A percentile compares a stretch with the other conserved stretches of the same genome.
These are phyloP conservation scores for Limenitis camilla DNA, from an alignment of 2,888 invertebrate genomes.

Conservation along the genomic window DNA sequence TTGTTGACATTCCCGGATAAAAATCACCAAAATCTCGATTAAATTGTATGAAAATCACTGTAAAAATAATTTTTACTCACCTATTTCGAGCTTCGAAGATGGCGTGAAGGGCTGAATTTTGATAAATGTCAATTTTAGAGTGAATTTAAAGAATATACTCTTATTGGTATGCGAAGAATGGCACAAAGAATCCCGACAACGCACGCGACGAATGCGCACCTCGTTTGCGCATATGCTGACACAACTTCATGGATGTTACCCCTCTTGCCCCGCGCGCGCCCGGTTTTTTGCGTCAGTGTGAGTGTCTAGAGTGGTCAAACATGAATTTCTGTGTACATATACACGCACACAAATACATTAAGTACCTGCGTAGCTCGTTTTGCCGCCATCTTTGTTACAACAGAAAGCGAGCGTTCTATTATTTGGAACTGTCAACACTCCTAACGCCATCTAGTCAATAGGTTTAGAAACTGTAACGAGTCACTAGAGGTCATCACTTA, in stretches of 20 bases:
- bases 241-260: conserved; percentile 76
- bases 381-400: conserved; percentile 68
- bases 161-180: conserved; percentile 96
- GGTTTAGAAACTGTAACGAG: background rate
- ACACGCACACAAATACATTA: conserved; percentile 54
- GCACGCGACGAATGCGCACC: conserved; percentile 89
- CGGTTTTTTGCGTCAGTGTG: conserved; percentile 56
- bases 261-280: conserved; percentile 70
- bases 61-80: conserved; percentile 79
- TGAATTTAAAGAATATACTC: conserved; percentile 83
- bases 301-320: conserved; percentile 71
- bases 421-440: conserved; percentile 35
- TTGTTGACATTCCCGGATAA: conserved; percentile 82
- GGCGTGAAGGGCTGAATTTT: conserved; percentile 79
- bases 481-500: conserved; percentile 10
- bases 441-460: conserved; percentile 26
- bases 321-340: conserved; percentile 68
- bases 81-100: conserved; percentile 79
- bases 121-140: conserved; percentile 78
- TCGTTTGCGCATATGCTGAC: conserved; percentile 86
- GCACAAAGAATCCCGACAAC: conserved; percentile 98
- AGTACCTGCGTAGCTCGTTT: conserved; percentile 69
- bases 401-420: conserved; percentile 43
- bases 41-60: conserved; percentile 77
- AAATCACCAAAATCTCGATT: conserved; percentile 76